phyloP scores from a whole-genome alignment of 2,888 invertebrate genomes.

The Buathra laborator region DNA sequence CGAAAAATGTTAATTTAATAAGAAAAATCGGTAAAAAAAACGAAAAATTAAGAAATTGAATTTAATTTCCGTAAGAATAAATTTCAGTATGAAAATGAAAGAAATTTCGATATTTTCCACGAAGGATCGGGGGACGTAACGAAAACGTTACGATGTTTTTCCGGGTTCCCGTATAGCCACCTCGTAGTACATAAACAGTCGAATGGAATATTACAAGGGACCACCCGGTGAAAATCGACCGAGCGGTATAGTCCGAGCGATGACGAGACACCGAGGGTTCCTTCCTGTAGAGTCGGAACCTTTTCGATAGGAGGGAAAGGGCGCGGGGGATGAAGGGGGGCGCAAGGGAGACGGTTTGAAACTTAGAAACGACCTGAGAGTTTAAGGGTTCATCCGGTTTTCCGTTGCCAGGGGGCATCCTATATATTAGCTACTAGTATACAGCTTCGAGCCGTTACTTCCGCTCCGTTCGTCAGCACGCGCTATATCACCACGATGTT shows the following conservation, averaged over 20 bases:
- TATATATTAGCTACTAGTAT: slow-evolving; percentile 29
- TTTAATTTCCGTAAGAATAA: no score
- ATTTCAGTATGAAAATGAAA: background rate
- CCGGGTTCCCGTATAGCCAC: slow-evolving; percentile 14
- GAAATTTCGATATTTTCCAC: background rate
- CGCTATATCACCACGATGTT: background rate
- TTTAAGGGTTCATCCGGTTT: slow-evolving; percentile 70
- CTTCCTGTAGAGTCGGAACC: slow-evolving; percentile 23
- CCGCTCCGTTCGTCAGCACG: slow-evolving; percentile 41
- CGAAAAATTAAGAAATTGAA: no score
- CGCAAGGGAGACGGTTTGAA: slow-evolving; percentile 6
- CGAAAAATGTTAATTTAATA: no score
- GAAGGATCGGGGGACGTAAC: background rate
- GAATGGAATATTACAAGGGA: slow-evolving; percentile 7
- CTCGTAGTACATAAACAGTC: slow-evolving; percentile 24
- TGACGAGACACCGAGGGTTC: slow-evolving; percentile 30
- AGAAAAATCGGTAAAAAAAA: background rate
- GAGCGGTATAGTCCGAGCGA: slow-evolving; percentile 15
- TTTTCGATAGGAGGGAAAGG: background rate
- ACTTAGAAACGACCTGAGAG: slow-evolving; percentile 57
- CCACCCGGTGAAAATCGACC: slow-evolving; percentile 54
- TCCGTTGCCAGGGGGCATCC: slow-evolving; percentile 58
- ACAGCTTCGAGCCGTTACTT: slow-evolving; percentile 62
- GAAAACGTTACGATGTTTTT: background rate
- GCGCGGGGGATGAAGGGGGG: background rate